Base-by-base conservation (phyloP, 1,140 invertebrate species). In the Vanessa tameamea region DNA sequence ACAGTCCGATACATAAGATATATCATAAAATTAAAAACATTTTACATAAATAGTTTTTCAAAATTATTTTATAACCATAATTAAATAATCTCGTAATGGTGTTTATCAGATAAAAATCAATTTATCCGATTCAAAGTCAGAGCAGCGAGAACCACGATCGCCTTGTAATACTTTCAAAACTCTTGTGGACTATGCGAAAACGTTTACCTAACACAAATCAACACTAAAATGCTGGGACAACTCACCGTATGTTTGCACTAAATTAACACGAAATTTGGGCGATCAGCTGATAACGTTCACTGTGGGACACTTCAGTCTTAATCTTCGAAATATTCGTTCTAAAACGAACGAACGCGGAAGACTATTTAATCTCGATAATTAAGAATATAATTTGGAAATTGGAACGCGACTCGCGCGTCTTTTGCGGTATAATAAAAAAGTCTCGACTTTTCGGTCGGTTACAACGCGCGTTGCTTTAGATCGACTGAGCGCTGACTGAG, bases 131-230 rank as follows among this genome's bases (percentile, higher is more conserved):
- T 81, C 79, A 84, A 85, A 81, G 70, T 79, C 76, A 81, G 76
- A 82, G 73, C 73, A 79, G 75, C 76, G 77, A 82, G 85, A 85
- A 82, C 82, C 85, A 87, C 70, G 90, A 87, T 91, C 85, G 85
- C 89, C 90, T 92, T 92, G 90, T 88, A 91, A 92, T 91, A 92
- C 90, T 92, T 92, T 92, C 90, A 76, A 91, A 87, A 86, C 81
- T 87, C 83, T 82, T 84, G 82, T 87, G 85, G 84, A 88, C 86
- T 89, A 87, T 84, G 85, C 84, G 85, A 89, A 89, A 89, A 85
- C 82, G 83, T 90, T 90, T 89, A 85, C 83, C 81, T 85, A 85
- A 85, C 79, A 83, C 75, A 80, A 87, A 82, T 84, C 80, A 85
- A 81, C 77, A 78, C 76, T 72, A 82, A 74, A 75, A 74, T 47